Base-by-base conservation (phyloP, 1,140 invertebrate genomes). In the Drosophila rufa region DNA sequence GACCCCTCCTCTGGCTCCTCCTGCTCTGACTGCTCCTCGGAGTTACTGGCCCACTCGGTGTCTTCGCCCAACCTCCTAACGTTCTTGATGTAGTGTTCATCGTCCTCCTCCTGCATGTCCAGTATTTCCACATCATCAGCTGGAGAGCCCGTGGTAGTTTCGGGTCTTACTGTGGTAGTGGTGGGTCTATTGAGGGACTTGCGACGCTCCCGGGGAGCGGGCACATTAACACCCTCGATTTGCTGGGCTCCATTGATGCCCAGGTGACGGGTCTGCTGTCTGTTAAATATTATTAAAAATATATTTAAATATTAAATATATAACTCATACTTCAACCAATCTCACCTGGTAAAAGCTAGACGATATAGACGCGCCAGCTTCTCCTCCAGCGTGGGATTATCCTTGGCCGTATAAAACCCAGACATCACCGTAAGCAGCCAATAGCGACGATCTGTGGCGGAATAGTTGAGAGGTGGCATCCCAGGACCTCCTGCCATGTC, bases 341-440 rank as follows among this genome's bases (percentile, higher is more conserved):
- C 51, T 78, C 86, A 95, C 95, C 95, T 95, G 48, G 95, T 93
- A 86, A 95, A 95, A 19, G 95, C 95, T 71, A 94, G 94, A 51
- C 95, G 94, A 82, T 96, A 96, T 19, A 96, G 85, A 60, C 94
- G 94, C 3, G 95, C 95, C 40, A 95, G 92, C 75, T 94, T 94
- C 51, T 95, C 93, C 82, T 95, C 94, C 1, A 96, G 92, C 66
- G 77, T 93, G 80, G 73, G 94, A 93, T 82, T 91, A 77, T 90
- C 93, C 58, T 81, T 92, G 57, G 76, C 81, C 9, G 45, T 93
- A 92, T 66, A 94, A 87, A 36, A 94, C 90, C 79, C 95, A 89
- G 91, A 92, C 46, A 97, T 94, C 33, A 97, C 96, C 4, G 97
- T 97, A 2, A 97, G 87, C 38, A 97, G 91, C 97, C 97, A 97